Evolutionary conservation across 1,140 invertebrate species (phyloP), one percentile per base, ranked within the genome.

Genomic region (Platorchestia sp.): DNA sequence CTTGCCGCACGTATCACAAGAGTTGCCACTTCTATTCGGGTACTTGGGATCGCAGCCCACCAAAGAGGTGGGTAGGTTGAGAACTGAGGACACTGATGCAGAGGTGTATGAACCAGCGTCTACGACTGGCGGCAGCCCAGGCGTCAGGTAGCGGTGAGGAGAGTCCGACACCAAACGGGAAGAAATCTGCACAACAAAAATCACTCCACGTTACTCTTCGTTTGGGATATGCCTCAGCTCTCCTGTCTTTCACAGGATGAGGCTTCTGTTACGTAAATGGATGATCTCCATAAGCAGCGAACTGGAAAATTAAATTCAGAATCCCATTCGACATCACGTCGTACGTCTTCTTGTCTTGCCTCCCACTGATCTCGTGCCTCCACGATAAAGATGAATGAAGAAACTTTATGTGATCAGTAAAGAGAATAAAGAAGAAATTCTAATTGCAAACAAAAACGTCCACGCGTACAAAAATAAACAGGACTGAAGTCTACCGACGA

Each of bases 1-100:
- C 53, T 96, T 95, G 90, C 95, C 95, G 87, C 96, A 96, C 1
- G 95, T 95, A 86, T 95, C 95, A 44, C 96, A 96, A 14, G 96
- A 87, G 45, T 96, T 95, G 86, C 86, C 95, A 87, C 95, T 93
- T 45, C 91, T 45, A 44, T 93, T 45, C 40, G 91, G 91, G 91
- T 45, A 93, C 91, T 93, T 93, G 36, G 91, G 91, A 44, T 93
- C 91, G 91, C 43, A 93, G 14, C 91, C 91, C 44, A 93, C 45
- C 5, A 93, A 44, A 40, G 91, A 93, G 1, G 91, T 93, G 40
- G 91, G 91, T 36, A 93, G 47, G 45, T 42, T 10, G 45, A 47
- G 45, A 44, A 14, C 40, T 42, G 91, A n/a, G 19, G 91, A 45
- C 41, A 47, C 43, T 44, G 91, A 93, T 40, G 41, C 19, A 42